Evolutionary conservation across 1,140 invertebrate genomes (phyloP).

Genomic region (Caenorhabditis brenneri): DNA sequence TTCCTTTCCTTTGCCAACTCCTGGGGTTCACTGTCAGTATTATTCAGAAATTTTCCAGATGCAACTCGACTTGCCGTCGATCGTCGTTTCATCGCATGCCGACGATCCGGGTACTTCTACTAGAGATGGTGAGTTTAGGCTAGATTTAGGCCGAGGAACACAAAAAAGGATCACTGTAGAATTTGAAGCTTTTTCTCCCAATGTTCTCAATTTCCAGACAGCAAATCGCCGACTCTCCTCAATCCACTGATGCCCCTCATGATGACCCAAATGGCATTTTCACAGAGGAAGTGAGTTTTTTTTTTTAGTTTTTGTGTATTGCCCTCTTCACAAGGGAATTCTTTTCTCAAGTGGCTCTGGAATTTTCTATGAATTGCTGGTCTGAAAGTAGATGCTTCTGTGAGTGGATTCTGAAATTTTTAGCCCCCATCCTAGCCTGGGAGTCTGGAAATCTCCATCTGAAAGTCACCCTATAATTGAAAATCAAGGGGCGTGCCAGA

Average conservation of each 20-base stretch:
- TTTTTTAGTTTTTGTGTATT: not conserved
- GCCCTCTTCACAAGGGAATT: not conserved
- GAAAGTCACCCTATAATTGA: too few relatives aligned
- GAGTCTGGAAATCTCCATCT: too few relatives aligned
- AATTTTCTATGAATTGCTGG: too few relatives aligned
- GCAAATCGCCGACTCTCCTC: not conserved
- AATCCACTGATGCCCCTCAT: constrained; percentile 8
- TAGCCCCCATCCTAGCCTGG: too few relatives aligned
- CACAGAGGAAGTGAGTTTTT: not conserved
- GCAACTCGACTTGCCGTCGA: constrained; percentile 34
- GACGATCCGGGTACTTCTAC: not conserved
- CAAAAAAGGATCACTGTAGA: too few relatives aligned
- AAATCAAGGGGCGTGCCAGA: too few relatives aligned
- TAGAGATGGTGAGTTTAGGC: not conserved
- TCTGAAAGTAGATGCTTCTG: too few relatives aligned
- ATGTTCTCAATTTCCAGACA: not conserved
- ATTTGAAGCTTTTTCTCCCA: not conserved
- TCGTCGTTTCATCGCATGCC: not conserved
- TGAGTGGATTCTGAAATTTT: too few relatives aligned
- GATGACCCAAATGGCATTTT: constrained; percentile 39
- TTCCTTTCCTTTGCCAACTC: not conserved
- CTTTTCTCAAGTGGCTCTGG: too few relatives aligned
- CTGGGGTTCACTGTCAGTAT: not conserved
- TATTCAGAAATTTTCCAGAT: not conserved
- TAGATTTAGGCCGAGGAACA: too few relatives aligned